Percentiles rank a stretch among this genome's conserved stretches.
phyloP scores from a whole-genome alignment of 2,888 invertebrate genomes.

The Apamea monoglypha region DNA sequence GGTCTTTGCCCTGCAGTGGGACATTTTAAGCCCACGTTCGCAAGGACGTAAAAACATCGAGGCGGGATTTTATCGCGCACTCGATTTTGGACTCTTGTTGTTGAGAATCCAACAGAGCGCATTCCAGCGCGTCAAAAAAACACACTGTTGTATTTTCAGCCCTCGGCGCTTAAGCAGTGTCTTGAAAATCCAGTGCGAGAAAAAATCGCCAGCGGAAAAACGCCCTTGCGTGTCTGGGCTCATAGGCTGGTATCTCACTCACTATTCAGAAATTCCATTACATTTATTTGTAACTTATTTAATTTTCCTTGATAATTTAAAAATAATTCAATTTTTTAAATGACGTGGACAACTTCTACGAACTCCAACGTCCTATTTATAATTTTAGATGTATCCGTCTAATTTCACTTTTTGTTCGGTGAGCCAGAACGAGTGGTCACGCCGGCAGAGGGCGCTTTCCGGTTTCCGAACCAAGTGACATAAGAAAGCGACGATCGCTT shows the following conservation, averaged over 20 bases:
- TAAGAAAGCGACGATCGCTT: background rate
- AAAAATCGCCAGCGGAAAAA: too few species aligned
- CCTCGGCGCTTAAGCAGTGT: too few species aligned
- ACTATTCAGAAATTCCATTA: slow-evolving; percentile 9
- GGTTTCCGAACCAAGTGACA: background rate
- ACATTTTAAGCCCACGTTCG: too few species aligned
- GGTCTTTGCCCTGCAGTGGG: too few species aligned
- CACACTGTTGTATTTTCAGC: background rate
- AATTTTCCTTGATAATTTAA: background rate
- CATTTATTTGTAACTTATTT: background rate
- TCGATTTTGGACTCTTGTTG: background rate
- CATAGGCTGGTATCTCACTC: background rate
- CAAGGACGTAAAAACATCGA: background rate
- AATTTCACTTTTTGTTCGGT: background rate
- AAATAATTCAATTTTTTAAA: background rate
- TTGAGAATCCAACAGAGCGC: background rate
- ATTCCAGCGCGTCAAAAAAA: background rate
- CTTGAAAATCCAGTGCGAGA: too few species aligned
- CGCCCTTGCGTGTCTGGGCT: background rate
- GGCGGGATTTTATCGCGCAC: background rate
- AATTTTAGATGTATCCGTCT: background rate
- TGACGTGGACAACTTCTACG: background rate
- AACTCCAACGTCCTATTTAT: background rate
- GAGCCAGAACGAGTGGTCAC: background rate
- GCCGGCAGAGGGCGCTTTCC: background rate